phyloP scores from a whole-genome alignment of 2,888 invertebrate genomes.

The Nymphalis polychloros region DNA sequence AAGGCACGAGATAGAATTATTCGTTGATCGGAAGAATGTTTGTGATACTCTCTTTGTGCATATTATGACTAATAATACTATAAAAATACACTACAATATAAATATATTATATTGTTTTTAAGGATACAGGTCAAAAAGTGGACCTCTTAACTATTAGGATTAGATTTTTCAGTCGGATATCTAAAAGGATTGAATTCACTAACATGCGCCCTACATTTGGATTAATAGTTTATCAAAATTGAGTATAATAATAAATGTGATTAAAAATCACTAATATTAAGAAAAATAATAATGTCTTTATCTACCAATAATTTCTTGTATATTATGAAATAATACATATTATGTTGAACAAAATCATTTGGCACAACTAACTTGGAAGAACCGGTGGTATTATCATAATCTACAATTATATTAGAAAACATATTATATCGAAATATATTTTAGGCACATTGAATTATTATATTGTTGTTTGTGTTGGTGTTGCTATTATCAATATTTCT shows the following conservation, averaged over 20 bases:
- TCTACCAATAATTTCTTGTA: not conserved
- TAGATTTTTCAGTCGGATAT: not conserved
- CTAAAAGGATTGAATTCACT: not conserved
- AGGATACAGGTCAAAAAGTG: not conserved
- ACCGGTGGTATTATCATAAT: slow-evolving; percentile 16
- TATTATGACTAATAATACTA: not conserved
- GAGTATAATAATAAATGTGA: not conserved
- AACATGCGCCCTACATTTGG: not conserved
- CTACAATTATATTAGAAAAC: slow-evolving; percentile 1
- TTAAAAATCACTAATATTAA: not conserved
- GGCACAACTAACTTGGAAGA: slow-evolving; percentile 49
- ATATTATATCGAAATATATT: not conserved
- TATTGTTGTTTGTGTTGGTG: not conserved
- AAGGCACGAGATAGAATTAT: not conserved
- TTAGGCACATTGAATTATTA: slow-evolving; percentile 7
- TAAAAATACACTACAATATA: slow-evolving; percentile 1
- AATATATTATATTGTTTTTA: not conserved
- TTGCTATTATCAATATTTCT: too few species aligned
- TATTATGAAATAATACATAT: not conserved
- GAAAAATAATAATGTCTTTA: not conserved
- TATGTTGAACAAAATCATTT: slow-evolving; percentile 36
- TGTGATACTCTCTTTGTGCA: not conserved
- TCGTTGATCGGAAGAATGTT: not conserved
- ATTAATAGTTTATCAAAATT: not conserved
- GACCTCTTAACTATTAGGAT: not conserved